phyloP scores from a whole-genome alignment of 2,797 vertebrate genomes.

The Lepidocolaptes lacrymiger region DNA sequence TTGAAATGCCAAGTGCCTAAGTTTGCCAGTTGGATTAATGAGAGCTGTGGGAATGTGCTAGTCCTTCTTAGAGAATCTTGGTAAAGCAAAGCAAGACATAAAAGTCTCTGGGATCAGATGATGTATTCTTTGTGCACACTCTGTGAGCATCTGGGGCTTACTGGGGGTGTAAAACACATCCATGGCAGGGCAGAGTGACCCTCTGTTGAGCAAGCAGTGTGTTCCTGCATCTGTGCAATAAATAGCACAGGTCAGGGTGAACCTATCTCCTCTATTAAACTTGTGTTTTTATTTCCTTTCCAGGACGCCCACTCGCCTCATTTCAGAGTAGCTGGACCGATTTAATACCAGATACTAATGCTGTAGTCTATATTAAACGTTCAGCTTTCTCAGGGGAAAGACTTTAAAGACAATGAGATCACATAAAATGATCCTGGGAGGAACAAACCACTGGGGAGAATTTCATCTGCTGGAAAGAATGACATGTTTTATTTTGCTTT shows the following conservation, averaged over 20 bases:
- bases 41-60: not conserved
- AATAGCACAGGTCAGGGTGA: not conserved
- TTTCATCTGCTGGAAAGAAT: conserved; percentile 31
- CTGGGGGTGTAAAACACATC: not conserved
- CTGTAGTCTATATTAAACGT: conserved; percentile 85
- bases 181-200: not conserved
- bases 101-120: not conserved
- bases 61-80: not conserved
- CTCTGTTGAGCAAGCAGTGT: not conserved
- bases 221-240: not conserved
- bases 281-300: conserved; percentile 32
- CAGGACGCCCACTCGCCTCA: conserved; percentile 84
- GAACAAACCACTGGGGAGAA: conserved; percentile 36
- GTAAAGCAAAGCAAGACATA: not conserved
- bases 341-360: conserved; percentile 82
- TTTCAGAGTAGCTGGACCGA: conserved; percentile 84
- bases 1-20: not conserved
- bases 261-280: not conserved
- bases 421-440: not conserved
- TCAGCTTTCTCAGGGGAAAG: conserved; percentile 65
- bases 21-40: not conserved
- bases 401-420: conserved; percentile 44
- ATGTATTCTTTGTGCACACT: not conserved
- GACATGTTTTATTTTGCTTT: conserved; percentile 47
- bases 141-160: not conserved